These are phyloP conservation scores for Acrobasis consociella DNA, from an alignment of 2,888 invertebrate species.

Conservation along the genomic window DNA sequence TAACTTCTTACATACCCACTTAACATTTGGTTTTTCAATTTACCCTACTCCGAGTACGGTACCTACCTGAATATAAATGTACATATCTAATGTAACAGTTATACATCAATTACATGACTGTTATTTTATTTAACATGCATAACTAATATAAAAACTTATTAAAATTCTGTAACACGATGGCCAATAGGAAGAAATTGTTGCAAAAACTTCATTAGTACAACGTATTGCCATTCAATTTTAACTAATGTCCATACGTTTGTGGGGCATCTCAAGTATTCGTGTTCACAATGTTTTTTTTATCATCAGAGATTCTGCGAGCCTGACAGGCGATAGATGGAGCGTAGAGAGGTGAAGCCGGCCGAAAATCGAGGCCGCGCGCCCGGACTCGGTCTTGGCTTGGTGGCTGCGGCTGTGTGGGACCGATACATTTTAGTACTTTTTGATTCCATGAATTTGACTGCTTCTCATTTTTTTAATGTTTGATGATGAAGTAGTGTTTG, in stretches of 20 bases:
- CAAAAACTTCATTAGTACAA: constrained; percentile 8
- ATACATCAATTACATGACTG: not conserved
- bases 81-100: too few species aligned
- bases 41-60: too few species aligned
- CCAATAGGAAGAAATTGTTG: not conserved
- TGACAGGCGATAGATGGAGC: constrained; percentile 59
- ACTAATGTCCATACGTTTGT: constrained; percentile 3
- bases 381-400: constrained; percentile 50
- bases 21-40: too few species aligned
- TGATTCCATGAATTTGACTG: not conserved
- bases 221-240: constrained; percentile 5
- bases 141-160: not conserved
- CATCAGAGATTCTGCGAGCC: constrained; percentile 5
- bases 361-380: constrained; percentile 73
- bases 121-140: not conserved
- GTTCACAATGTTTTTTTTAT: constrained; percentile 12
- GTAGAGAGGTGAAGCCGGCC: constrained; percentile 54
- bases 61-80: too few species aligned
- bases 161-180: constrained; percentile 1
- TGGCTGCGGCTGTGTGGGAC: constrained; percentile 42
- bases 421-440: constrained; percentile 51
- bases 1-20: too few species aligned
- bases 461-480: too few species aligned
- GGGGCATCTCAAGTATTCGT: constrained; percentile 10
- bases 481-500: too few species aligned